A percentile compares a stretch with the other conserved stretches of the same genome.
phyloP scores from a whole-genome alignment of 2,113 vertebrate genomes.

The Apistogramma diplotaenia region DNA sequence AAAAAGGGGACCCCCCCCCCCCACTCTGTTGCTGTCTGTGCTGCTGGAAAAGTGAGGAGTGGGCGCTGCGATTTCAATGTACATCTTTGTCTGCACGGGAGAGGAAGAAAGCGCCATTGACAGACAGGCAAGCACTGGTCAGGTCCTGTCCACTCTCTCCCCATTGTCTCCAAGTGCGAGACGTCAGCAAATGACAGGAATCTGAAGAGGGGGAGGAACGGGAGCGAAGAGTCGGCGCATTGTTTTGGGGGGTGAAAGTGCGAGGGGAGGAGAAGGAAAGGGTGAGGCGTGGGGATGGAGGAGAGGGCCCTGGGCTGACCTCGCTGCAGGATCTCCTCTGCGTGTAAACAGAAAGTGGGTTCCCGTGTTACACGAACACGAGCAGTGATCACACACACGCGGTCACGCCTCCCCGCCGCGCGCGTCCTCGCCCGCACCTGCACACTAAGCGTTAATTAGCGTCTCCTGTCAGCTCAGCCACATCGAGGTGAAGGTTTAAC shows the following conservation, averaged over 20 bases:
- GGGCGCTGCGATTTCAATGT: conserved; percentile 54
- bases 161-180: conserved; percentile 71
- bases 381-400: conserved; percentile 27
- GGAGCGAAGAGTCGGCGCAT: conserved; percentile 63
- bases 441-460: conserved; percentile 22
- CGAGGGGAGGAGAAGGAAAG: conserved; percentile 42
- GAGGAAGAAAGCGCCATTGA: conserved; percentile 72
- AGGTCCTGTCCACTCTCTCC: conserved; percentile 62
- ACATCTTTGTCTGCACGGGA: conserved; percentile 55
- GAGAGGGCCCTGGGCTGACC: conserved; percentile 50
- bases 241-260: conserved; percentile 72
- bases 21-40: conserved; percentile 29
- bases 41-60: conserved; percentile 59
- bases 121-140: conserved; percentile 57
- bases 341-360: conserved; percentile 16
- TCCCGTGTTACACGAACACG: conserved; percentile 24
- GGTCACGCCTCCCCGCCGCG: not conserved
- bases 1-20: no score
- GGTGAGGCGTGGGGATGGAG: conserved; percentile 31
- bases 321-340: conserved; percentile 9
- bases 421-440: not conserved
- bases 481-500: conserved; percentile 14
- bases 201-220: conserved; percentile 68
- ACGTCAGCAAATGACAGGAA: conserved; percentile 76
- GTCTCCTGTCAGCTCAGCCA: conserved; percentile 9